Evolutionary conservation across 2,888 invertebrate species (phyloP).

Genomic region (Lasius fuliginosus): DNA sequence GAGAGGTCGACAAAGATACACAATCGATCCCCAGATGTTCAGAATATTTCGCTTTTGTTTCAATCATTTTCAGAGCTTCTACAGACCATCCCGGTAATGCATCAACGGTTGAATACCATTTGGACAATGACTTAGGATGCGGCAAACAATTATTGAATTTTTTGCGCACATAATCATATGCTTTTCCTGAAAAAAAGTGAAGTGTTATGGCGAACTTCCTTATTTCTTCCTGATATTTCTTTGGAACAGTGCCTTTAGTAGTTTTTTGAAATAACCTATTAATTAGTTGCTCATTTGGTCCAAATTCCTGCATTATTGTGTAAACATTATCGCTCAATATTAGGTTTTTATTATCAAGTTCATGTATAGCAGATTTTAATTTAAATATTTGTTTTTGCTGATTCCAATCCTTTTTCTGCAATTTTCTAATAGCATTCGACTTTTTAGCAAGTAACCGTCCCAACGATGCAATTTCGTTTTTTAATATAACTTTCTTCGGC

Average conservation of each 20-base stretch:
- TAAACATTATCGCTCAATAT: background rate
- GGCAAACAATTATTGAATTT: background rate
- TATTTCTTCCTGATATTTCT: background rate
- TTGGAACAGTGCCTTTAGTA: background rate
- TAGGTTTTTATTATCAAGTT: background rate
- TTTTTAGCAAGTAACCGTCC: background rate
- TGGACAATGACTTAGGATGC: background rate
- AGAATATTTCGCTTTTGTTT: background rate
- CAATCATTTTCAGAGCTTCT: background rate
- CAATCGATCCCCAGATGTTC: background rate
- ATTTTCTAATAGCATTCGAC: background rate
- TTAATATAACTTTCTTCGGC: background rate
- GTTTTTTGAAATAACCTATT: constrained; percentile 17
- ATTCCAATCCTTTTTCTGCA: constrained; percentile 2
- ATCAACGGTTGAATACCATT: constrained; percentile 1
- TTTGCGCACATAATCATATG: too few species aligned
- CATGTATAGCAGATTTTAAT: constrained; percentile 3
- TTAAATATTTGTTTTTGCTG: constrained; percentile 9
- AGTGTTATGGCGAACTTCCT: background rate
- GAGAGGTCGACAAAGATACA: too few species aligned
- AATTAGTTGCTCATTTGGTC: constrained; percentile 24
- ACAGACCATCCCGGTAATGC: background rate
- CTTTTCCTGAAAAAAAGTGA: background rate
- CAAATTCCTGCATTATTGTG: constrained; percentile 16
- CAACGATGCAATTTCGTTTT: background rate